Percentiles rank a stretch among this genome's conserved stretches.
Evolutionary conservation across 2,797 vertebrate genomes (phyloP).

Genomic region (Cyprinodon diabolis): DNA sequence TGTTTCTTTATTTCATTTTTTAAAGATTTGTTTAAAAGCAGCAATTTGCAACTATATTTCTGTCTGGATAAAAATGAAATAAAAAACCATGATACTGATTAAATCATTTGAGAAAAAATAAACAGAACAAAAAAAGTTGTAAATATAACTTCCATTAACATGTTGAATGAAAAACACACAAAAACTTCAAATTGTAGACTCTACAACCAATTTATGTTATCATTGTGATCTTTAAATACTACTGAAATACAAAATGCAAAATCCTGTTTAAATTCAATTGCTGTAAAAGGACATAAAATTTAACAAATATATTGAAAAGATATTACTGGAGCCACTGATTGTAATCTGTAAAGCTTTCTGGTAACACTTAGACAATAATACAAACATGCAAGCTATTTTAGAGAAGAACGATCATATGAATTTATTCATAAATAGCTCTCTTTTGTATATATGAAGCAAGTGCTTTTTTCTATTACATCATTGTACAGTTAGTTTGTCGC

Average conservation of each 20-base stretch:
- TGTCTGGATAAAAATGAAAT: neutral
- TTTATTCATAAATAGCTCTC: neutral
- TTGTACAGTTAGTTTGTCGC: constrained; percentile 27
- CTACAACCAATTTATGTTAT: neutral
- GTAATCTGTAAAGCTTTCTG: neutral
- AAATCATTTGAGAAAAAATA: neutral
- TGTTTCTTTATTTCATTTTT: neutral
- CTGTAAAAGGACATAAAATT: neutral
- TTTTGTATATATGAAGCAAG: neutral
- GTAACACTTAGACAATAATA: neutral
- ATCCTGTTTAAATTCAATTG: neutral
- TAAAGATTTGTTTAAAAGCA: too few relatives aligned
- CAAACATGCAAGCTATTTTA: neutral
- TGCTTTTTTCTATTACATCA: neutral
- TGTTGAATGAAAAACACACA: neutral
- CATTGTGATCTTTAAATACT: neutral
- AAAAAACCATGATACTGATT: too few relatives aligned
- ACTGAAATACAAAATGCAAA: neutral
- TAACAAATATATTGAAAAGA: neutral
- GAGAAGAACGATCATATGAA: neutral
- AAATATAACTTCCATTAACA: neutral
- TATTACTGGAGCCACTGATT: neutral
- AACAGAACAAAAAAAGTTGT: neutral
- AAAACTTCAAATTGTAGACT: neutral
- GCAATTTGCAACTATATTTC: neutral